Evolutionary conservation across 2,888 invertebrate species (phyloP).

Genomic region (Dioctria linearis): DNA sequence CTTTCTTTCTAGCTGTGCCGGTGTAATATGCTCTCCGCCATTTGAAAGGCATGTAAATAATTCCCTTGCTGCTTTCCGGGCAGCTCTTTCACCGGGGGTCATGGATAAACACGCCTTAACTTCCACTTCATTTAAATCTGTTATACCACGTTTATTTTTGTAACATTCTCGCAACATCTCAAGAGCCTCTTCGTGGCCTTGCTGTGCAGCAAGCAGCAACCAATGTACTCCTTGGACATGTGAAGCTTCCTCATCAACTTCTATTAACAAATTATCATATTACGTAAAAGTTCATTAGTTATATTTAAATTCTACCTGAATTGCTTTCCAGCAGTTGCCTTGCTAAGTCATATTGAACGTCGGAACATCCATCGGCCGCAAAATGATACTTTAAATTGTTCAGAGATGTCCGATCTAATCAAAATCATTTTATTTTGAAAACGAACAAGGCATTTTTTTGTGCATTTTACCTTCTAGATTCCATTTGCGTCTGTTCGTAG

Average conservation of each 20-base stretch:
- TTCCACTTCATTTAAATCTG: conserved; percentile 81
- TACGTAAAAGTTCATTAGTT: conserved; percentile 73
- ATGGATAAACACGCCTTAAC: conserved; percentile 85
- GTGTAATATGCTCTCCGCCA: conserved; percentile 89
- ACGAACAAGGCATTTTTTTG: not conserved
- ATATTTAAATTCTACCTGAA: conserved; percentile 75
- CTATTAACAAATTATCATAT: conserved; percentile 58
- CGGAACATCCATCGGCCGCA: conserved; percentile 91
- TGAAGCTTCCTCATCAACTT: conserved; percentile 64
- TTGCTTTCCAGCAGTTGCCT: conserved; percentile 86
- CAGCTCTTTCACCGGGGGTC: conserved; percentile 88
- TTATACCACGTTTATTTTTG: conserved; percentile 83
- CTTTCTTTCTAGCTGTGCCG: conserved; percentile 83
- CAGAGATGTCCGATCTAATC: conserved; percentile 69
- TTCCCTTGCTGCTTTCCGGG: conserved; percentile 88
- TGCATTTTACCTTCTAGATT: conserved; percentile 68
- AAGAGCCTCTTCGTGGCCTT: conserved; percentile 91
- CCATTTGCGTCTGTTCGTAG: conserved; percentile 68
- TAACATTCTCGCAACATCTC: conserved; percentile 75
- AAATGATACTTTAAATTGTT: conserved; percentile 76
- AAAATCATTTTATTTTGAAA: not conserved
- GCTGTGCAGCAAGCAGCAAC: conserved; percentile 93
- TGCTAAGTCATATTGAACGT: conserved; percentile 89
- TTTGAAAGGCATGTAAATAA: conserved; percentile 91
- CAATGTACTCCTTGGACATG: conserved; percentile 89